These are phyloP conservation scores for Pipra filicauda DNA, from an alignment of 2,113 vertebrate species.

Conservation along the genomic window DNA sequence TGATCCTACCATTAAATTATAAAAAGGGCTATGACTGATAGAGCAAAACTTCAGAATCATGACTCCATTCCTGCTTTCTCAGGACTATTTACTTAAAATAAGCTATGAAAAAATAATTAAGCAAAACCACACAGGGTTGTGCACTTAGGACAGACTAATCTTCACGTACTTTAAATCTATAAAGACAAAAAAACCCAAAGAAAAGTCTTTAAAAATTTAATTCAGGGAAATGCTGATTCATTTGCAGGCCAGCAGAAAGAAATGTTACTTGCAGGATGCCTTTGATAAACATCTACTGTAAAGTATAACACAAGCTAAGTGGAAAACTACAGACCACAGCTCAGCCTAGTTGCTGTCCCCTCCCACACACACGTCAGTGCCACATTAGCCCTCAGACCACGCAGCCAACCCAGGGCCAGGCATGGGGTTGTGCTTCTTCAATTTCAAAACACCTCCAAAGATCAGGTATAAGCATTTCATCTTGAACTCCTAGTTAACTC, in stretches of 20 bases:
- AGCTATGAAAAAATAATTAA: background rate
- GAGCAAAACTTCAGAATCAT: rapidly evolving
- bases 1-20: too few species aligned
- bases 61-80: background rate
- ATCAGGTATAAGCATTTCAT: background rate
- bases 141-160: background rate
- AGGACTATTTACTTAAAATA: background rate
- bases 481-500: background rate
- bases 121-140: background rate
- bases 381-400: background rate
- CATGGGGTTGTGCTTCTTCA: background rate
- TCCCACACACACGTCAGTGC: background rate
- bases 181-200: background rate
- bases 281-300: background rate
- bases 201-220: background rate
- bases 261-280: background rate
- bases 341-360: background rate
- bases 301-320: background rate
- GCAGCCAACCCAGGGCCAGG: background rate
- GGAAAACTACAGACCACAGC: constrained; percentile 33
- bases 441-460: background rate
- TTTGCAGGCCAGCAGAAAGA: background rate
- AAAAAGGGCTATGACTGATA: background rate
- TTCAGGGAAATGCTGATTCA: background rate
- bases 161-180: background rate